Evolutionary conservation across 2,797 vertebrate genomes (phyloP).

Genomic region (Mico argentatus): DNA sequence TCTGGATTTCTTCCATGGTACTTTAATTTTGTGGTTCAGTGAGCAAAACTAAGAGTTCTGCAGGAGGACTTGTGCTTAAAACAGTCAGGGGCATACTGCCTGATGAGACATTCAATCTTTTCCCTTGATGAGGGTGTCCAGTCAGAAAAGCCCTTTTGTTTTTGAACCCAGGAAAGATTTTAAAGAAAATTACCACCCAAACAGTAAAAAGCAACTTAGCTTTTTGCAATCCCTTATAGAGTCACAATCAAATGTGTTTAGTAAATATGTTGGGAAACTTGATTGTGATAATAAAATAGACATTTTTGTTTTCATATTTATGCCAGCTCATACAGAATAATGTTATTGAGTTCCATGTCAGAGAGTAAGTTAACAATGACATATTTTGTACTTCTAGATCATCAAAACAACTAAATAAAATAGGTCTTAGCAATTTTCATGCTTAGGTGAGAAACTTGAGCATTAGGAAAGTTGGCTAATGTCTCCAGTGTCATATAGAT

Average conservation of each 20-base stretch:
- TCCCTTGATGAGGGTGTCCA: constrained; percentile 68
- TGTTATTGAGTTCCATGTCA: neutral
- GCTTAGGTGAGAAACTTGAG: neutral
- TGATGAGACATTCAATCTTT: constrained; percentile 82
- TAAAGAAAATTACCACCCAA: constrained; percentile 47
- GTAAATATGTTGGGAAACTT: neutral
- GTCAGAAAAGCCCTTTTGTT: constrained; percentile 54
- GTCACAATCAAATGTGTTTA: neutral
- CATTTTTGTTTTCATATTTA: neutral
- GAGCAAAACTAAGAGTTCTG: constrained; percentile 84
- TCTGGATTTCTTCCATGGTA: constrained; percentile 84
- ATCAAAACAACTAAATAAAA: neutral
- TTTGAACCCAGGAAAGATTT: constrained; percentile 53
- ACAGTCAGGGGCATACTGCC: constrained; percentile 76
- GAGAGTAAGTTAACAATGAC: neutral
- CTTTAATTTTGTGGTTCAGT: constrained; percentile 88
- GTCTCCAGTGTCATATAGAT: neutral
- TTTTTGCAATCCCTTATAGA: neutral
- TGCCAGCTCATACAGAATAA: neutral
- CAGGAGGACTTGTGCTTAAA: constrained; percentile 83
- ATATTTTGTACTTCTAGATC: neutral
- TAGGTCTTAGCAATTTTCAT: neutral
- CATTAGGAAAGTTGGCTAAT: neutral
- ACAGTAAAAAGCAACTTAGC: neutral
- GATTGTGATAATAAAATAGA: neutral